A percentile compares a stretch with the other conserved stretches of the same genome.
These are phyloP conservation scores for Atherinomorus stipes DNA, from an alignment of 2,113 vertebrate species.

Conservation along the genomic window DNA sequence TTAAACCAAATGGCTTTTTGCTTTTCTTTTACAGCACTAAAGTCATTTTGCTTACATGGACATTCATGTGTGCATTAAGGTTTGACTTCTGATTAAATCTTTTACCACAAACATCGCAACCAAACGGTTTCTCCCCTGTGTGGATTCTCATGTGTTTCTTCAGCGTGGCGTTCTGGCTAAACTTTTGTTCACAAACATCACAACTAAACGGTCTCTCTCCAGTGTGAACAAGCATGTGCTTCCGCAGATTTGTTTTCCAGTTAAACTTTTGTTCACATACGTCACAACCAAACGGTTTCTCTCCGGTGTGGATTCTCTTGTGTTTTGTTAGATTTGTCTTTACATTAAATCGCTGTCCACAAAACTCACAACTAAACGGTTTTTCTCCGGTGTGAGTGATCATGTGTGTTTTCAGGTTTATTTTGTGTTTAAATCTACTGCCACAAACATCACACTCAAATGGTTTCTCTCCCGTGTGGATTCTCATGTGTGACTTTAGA, in stretches of 20 bases:
- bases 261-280: conserved; percentile 4
- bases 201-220: background rate
- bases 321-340: background rate
- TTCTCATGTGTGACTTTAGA: background rate
- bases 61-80: conserved; percentile 1
- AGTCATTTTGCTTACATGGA: background rate
- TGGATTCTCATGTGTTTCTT: conserved; percentile 19
- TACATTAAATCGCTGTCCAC: background rate
- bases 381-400: conserved; percentile 18
- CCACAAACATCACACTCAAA: conserved; percentile 2
- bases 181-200: background rate
- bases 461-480: background rate
- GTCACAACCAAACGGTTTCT: background rate
- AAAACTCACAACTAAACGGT: background rate
- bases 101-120: background rate
- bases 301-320: conserved; percentile 4
- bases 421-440: background rate
- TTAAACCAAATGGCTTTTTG: too few species aligned
- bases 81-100: conserved; percentile 2
- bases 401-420: conserved; percentile 13
- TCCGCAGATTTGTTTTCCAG: background rate
- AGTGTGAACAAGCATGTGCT: conserved; percentile 7
- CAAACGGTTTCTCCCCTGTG: conserved; percentile 9
- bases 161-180: conserved; percentile 7
- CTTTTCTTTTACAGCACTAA: too few species aligned